phyloP scores from a whole-genome alignment of 1,140 invertebrate species.

The Neodiprion fabricii region DNA sequence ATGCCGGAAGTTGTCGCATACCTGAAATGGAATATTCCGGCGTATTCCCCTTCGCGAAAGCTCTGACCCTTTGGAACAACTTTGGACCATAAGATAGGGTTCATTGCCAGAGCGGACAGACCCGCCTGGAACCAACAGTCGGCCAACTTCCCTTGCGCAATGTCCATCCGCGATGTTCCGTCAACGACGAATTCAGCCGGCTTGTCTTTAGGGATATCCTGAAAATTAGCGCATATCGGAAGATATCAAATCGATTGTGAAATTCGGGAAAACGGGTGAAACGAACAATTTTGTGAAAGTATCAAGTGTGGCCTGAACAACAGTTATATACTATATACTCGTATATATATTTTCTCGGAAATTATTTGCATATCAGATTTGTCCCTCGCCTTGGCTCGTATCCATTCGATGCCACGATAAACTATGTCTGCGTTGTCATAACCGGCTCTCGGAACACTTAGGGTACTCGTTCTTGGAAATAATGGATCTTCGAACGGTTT shows the following conservation, averaged over 20 bases:
- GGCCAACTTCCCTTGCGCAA: conserved; percentile 95
- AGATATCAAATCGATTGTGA: neutral
- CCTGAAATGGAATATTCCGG: conserved; percentile 93
- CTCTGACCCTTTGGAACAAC: conserved; percentile 95
- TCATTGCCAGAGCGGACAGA: conserved; percentile 91
- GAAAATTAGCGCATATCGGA: neutral
- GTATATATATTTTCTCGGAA: neutral
- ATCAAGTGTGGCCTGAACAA: neutral
- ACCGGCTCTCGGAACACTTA: conserved; percentile 78
- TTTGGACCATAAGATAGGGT: conserved; percentile 87
- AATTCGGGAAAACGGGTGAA: neutral
- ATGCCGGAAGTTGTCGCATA: conserved; percentile 45
- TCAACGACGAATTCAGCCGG: conserved; percentile 93
- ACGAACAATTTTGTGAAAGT: neutral
- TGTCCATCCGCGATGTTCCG: conserved; percentile 94
- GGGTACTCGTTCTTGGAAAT: conserved; percentile 80
- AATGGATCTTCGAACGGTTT: conserved; percentile 87
- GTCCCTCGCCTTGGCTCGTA: conserved; percentile 72
- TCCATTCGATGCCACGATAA: conserved; percentile 70
- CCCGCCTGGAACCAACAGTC: conserved; percentile 98
- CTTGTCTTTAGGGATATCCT: conserved; percentile 75
- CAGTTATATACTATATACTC: neutral
- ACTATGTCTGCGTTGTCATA: conserved; percentile 70
- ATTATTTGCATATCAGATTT: neutral
- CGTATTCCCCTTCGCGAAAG: conserved; percentile 88